Conservation (phyloP, 2,888 invertebrate genomes). For the Minunthozetes semirufus region DNA sequence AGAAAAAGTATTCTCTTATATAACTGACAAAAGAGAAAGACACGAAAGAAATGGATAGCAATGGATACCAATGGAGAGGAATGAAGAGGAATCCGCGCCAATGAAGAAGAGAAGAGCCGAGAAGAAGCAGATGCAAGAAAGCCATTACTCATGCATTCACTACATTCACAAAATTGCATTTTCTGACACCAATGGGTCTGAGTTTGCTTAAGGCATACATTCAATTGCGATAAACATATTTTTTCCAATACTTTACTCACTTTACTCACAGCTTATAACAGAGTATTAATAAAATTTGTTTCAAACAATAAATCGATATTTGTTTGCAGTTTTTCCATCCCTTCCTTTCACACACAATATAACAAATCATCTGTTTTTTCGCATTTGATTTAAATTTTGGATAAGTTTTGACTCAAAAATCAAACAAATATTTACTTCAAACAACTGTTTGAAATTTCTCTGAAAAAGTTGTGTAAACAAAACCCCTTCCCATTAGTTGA, state of each 20-base stretch:
- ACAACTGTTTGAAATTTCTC: no score
- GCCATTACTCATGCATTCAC: slow-evolving; percentile 17
- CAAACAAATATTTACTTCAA: no score
- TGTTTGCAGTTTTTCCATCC: no score
- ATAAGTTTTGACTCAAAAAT: no score
- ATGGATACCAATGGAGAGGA: neutral
- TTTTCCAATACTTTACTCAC: neutral
- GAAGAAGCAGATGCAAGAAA: slow-evolving; percentile 8
- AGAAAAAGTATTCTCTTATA: neutral
- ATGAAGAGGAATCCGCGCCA: no score
- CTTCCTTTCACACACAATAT: no score
- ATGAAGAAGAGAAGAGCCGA: neutral
- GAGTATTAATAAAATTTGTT: slow-evolving; percentile 3
- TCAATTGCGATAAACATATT: slow-evolving; percentile 11
- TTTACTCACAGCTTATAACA: neutral
- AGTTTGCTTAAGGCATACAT: slow-evolving; percentile 17
- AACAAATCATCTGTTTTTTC: no score
- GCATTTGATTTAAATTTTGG: neutral
- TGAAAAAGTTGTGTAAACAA: no score
- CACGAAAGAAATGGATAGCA: neutral
- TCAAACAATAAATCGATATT: neutral
- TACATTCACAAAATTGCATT: neutral
- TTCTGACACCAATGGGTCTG: neutral
- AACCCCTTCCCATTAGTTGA: no score
- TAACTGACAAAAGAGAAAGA: neutral